Evolutionary conservation across 2,888 invertebrate genomes (phyloP), one percentile per base, ranked within the genome.

Genomic region (Ariolimax columbianus): DNA sequence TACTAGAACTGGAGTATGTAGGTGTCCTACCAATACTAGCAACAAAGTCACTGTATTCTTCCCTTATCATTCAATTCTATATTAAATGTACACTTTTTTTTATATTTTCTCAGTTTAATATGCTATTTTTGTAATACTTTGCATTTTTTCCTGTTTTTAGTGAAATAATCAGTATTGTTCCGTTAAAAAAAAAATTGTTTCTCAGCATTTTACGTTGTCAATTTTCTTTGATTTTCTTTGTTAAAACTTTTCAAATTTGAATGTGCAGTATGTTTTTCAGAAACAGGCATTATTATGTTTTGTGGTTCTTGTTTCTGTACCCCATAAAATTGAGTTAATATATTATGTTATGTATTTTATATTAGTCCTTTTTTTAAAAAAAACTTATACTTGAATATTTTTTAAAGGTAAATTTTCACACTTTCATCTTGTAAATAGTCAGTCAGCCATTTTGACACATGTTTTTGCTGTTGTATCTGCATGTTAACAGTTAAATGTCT

Each of bases 1-100:
- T 79, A 79, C 66, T 30, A 68, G 66, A 79, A 19, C 66, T 79
- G 79, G 68, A 66, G 66, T 68, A 79, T 68, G 7, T 43, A 43
- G 79, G n/a, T 79, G 79, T 79, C 79, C 79, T 68, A 11, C 40
- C 78, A 9, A 38, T n/a, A 26, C 0, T 79, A 68, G 78, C 38
- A 66, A 79, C 66, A 63, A 30, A 6, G n/a, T 78, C 6, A 36
- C 17, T 78, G 26, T 63, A 63, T 59, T 63, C 36, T 33, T 36
- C 70, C 30, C 9, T 72, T 36, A 40, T n/a, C 55, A n/a, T 38
- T 40, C 38, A 7, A 26, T 77, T 77, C 59, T 3, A 77, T 77
- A 38, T 78, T 38, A 38, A 23, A 23, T 77, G 77, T 26, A 72
- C 38, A 72, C 19, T 70, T 72, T 38, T 26, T 7, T 3, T 72